Base-by-base conservation (phyloP, 30 jellyfish, hydroid and myxozoan genomes). In the Turritopsis dohrnii region DNA sequence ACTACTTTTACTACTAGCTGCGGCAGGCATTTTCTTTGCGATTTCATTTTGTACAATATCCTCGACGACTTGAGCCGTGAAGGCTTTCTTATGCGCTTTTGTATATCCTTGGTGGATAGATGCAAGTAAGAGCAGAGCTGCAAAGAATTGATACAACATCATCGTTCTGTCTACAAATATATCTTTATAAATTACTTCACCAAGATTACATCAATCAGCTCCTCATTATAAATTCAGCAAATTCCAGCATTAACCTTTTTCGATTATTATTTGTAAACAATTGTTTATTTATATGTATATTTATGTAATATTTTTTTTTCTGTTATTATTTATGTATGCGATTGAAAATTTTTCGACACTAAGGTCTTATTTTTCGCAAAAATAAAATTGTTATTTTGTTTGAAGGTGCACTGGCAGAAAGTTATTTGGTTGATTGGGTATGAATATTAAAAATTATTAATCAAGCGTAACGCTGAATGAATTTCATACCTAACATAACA, bases 1-100 rank as follows among this genome's bases (percentile, higher is more conserved):
- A n/a, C 19, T 23, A 21, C 30, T 16, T 69, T 69, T 69, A 16
- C 86, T 81, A 23, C 79, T 66, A 71, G 76, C 89, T 24, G 89
- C 89, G 22, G 89, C 85, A 19, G 89, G 89, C 89, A 82, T 82
- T 29, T 82, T 82, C 76, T 71, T 82, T 18, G 85, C 86, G 31
- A 82, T 71, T 71, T 82, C 89, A 65, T 82, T 82, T 82, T 82
- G 60, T 21, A 82, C 89, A 17, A 82, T 26, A 66, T 82, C 76
- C 66, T 82, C 89, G 52, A 82, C 89, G 21, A 82, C 71, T 29
- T 71, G 85, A 0, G 89, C 89, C 28, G 89, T 82, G n/a, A 82
- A 82, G 3, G 87, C 60, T 84, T 80, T 69, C 29, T 75, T 75
- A n/a, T 23, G 54, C 7, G 66, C 18, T 69, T n/a, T 69, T 69